A percentile compares a stretch with the other conserved stretches of the same genome.
These are phyloP conservation scores for Oegoconia quadripuncta DNA, from an alignment of 2,888 invertebrate genomes.

Conservation along the genomic window DNA sequence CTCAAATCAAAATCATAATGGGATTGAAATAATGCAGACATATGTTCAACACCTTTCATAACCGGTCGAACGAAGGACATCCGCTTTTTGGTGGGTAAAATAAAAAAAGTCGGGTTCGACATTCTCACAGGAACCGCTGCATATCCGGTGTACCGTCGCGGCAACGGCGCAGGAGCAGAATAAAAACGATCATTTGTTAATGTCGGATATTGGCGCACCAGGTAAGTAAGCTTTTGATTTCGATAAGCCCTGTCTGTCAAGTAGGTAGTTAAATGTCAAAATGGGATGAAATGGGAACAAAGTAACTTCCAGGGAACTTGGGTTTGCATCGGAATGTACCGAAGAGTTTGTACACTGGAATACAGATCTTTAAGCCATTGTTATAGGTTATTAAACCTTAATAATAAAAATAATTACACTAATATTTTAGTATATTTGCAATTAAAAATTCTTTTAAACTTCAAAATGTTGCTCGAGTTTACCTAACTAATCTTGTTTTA, in stretches of 20 bases:
- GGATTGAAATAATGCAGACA: slow-evolving; percentile 60
- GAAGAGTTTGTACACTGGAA: too few species aligned
- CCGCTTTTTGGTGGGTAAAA: slow-evolving; percentile 71
- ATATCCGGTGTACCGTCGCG: slow-evolving; percentile 77
- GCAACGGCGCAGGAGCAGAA: slow-evolving; percentile 64
- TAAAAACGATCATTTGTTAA: slow-evolving; percentile 75
- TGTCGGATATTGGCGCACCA: slow-evolving; percentile 48
- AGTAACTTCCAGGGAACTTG: too few species aligned
- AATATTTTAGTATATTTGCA: too few species aligned
- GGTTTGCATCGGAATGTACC: too few species aligned
- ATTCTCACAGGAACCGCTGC: slow-evolving; percentile 76
- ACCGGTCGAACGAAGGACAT: slow-evolving; percentile 77
- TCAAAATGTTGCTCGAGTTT: too few species aligned
- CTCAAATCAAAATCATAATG: slow-evolving; percentile 44
- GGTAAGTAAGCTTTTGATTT: slow-evolving; percentile 19
- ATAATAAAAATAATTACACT: too few species aligned
- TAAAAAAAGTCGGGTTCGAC: slow-evolving; percentile 65
- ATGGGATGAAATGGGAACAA: too few species aligned
- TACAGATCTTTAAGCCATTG: too few species aligned
- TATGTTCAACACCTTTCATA: slow-evolving; percentile 79
- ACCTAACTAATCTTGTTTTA: too few species aligned
- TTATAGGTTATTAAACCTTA: too few species aligned
- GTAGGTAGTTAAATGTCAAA: too few species aligned
- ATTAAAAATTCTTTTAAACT: too few species aligned
- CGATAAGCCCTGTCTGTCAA: neutral